Conservation (phyloP, 2,113 vertebrate species). For the Dicrurus megarhynchus region DNA sequence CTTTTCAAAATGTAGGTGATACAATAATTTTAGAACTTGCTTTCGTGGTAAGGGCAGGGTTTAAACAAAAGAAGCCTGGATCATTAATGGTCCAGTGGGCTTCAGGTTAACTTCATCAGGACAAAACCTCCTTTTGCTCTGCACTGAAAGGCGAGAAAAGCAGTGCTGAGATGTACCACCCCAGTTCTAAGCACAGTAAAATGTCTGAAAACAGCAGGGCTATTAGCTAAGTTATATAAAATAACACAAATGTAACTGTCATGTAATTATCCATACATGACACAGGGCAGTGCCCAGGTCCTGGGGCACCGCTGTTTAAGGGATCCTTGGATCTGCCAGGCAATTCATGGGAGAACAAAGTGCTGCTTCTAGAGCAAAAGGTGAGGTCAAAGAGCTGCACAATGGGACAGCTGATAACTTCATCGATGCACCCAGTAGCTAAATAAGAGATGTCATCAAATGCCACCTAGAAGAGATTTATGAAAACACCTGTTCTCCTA, state of each 20-base stretch:
- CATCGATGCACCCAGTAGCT: fast-evolving
- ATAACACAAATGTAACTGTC: neutral
- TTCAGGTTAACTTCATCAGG: neutral
- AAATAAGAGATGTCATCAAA: neutral
- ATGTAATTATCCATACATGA: neutral
- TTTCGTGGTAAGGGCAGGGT: neutral
- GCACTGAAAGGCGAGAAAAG: neutral
- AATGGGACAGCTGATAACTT: neutral
- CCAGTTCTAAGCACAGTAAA: neutral
- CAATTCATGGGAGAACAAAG: neutral
- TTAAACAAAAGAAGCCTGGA: neutral
- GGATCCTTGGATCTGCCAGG: neutral
- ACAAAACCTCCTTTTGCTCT: neutral
- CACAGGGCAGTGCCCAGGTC: neutral
- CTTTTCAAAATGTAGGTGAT: neutral
- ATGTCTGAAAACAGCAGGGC: neutral
- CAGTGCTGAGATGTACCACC: neutral
- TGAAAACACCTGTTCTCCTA: neutral
- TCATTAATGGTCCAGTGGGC: neutral
- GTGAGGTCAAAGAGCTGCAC: neutral
- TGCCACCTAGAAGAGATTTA: fast-evolving
- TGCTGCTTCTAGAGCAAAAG: neutral
- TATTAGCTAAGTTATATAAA: neutral
- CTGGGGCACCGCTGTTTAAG: fast-evolving
- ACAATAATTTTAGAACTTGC: neutral